Evolutionary conservation across 2,888 invertebrate genomes (phyloP).

Genomic region (Brachycybe producta): DNA sequence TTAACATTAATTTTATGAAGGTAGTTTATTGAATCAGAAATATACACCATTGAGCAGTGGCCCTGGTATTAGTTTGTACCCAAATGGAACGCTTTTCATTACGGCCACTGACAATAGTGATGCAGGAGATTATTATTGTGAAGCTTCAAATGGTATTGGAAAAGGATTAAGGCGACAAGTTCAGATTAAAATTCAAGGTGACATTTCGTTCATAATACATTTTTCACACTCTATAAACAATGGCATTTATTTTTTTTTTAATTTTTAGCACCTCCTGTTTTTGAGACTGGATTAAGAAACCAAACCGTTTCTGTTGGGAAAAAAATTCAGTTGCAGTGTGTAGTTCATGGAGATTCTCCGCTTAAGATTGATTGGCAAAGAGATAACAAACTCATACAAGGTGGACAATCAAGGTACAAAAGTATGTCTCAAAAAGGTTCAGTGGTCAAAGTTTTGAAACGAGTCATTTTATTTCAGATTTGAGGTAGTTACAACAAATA

Average conservation of each 20-base stretch:
- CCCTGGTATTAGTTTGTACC: not conserved
- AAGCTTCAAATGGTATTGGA: slow-evolving; percentile 33
- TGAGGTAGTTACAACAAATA: not conserved
- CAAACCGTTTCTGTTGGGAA: not conserved
- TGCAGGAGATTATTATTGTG: slow-evolving; percentile 35
- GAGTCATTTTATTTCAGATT: not conserved
- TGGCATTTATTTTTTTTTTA: too few relatives aligned
- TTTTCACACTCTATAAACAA: too few relatives aligned
- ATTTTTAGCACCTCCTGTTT: slow-evolving; percentile 11
- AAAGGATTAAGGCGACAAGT: slow-evolving; percentile 34
- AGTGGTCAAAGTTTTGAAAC: not conserved
- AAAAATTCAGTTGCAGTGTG: slow-evolving; percentile 29
- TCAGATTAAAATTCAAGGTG: slow-evolving; percentile 32
- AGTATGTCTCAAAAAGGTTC: not conserved
- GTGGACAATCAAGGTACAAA: not conserved
- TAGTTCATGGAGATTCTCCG: slow-evolving; percentile 33
- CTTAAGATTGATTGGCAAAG: slow-evolving; percentile 32
- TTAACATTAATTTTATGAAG: not conserved
- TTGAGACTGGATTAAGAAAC: not conserved
- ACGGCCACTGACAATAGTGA: slow-evolving; percentile 22
- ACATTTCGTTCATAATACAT: too few relatives aligned
- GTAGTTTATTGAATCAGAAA: not conserved
- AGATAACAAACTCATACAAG: slow-evolving; percentile 17
- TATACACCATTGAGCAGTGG: too few relatives aligned
- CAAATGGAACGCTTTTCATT: slow-evolving; percentile 11